Conservation (phyloP, 2,797 vertebrate species). For the Loriculus beryllinus region DNA sequence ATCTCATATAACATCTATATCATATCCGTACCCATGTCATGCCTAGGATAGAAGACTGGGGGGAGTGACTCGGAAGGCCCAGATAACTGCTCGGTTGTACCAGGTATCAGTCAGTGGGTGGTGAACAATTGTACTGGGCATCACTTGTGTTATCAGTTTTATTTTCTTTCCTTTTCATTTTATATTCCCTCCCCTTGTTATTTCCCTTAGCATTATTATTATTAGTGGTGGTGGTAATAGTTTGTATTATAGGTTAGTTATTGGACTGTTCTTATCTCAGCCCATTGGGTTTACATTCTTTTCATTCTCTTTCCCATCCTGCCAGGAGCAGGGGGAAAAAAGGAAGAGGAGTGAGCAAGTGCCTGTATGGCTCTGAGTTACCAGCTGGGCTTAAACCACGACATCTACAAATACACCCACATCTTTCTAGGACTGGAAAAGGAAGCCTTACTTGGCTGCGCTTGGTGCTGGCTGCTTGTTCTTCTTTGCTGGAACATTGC, state of each 20-base stretch:
- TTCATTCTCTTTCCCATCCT: neutral
- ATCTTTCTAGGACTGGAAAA: neutral
- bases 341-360: neutral
- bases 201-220: neutral
- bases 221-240: neutral
- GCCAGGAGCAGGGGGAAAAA: neutral
- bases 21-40: neutral
- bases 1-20: neutral
- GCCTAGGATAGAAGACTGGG: neutral
- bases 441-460: constrained; percentile 82
- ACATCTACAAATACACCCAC: neutral
- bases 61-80: neutral
- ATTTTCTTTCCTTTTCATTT: neutral
- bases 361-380: neutral
- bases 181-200: neutral
- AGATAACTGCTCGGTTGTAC: neutral
- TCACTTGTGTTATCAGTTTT: neutral
- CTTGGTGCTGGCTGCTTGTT: constrained; percentile 81
- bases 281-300: neutral
- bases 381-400: neutral
- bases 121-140: neutral
- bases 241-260: neutral
- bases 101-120: neutral
- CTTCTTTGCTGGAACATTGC: constrained; percentile 82
- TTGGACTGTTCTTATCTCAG: neutral